A percentile compares a stretch with the other conserved stretches of the same genome.
phyloP scores from a whole-genome alignment of 2,113 vertebrate species.

The Apodemus sylvaticus region DNA sequence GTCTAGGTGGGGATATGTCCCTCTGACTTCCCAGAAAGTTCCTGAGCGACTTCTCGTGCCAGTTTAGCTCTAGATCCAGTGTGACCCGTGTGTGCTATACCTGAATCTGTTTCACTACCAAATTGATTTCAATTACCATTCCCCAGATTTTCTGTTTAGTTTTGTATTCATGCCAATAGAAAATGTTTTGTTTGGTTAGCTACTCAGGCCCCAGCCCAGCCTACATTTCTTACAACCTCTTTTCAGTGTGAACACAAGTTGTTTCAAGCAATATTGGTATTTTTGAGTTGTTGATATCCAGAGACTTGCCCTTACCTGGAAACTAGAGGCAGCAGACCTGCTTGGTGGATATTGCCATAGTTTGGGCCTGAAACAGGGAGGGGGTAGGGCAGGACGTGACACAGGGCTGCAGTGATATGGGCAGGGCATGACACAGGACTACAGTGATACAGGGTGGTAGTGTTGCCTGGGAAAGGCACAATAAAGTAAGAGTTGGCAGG shows the following conservation, averaged over 20 bases:
- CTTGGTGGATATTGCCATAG: not conserved
- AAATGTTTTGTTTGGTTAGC: not conserved
- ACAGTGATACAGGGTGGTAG: not conserved
- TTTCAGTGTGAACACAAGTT: not conserved
- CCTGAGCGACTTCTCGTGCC: not conserved
- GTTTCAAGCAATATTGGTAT: not conserved
- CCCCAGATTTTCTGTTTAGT: not conserved
- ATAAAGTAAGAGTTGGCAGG: not conserved
- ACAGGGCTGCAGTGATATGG: not conserved
- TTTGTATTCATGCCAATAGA: not conserved
- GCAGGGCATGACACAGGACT: not conserved
- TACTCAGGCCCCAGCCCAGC: fast-evolving
- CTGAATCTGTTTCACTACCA: not conserved
- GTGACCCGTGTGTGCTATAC: not conserved
- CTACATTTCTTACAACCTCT: not conserved
- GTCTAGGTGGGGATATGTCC: not conserved
- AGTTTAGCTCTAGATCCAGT: not conserved
- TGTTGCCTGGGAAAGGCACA: not conserved
- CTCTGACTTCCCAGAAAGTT: not conserved
- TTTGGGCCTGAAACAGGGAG: not conserved
- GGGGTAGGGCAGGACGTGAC: not conserved
- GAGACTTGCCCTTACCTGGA: not conserved
- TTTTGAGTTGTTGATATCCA: not conserved
- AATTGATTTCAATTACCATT: not conserved
- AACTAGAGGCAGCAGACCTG: not conserved